These are phyloP conservation scores for Dichetophora obliterata DNA, from an alignment of 2,888 invertebrate genomes.

Conservation along the genomic window DNA sequence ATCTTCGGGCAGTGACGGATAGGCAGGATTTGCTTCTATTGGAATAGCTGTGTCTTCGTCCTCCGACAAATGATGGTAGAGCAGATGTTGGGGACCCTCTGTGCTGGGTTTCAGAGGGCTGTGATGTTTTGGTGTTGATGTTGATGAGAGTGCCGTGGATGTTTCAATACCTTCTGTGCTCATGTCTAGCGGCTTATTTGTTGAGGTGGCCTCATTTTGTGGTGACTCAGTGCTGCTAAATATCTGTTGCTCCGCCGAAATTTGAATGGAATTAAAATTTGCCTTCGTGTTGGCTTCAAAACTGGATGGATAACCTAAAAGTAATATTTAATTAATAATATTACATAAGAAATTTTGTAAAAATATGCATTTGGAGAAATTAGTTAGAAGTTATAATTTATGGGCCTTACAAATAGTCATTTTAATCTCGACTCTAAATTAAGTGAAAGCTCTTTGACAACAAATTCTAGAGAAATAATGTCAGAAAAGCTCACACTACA, in stretches of 20 bases:
- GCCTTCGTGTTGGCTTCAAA: background rate
- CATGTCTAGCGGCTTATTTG: background rate
- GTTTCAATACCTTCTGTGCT: background rate
- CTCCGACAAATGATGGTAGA: conserved; percentile 55
- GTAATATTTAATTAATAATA: background rate
- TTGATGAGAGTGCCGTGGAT: background rate
- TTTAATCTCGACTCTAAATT: too few species aligned
- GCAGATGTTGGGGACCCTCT: conserved; percentile 48
- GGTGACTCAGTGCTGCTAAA: background rate
- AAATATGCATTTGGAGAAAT: too few species aligned
- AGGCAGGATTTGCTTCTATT: conserved; percentile 71
- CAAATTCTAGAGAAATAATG: too few species aligned
- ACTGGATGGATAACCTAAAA: background rate
- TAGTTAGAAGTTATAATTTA: too few species aligned
- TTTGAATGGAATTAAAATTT: background rate
- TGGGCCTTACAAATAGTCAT: too few species aligned
- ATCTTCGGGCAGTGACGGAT: conserved; percentile 72
- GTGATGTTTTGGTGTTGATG: background rate
- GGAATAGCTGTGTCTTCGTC: conserved; percentile 61
- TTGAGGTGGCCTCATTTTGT: background rate
- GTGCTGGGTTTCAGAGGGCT: conserved; percentile 45
- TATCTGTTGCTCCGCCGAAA: background rate
- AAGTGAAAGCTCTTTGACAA: too few species aligned
- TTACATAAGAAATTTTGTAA: too few species aligned
- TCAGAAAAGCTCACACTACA: too few species aligned